These are phyloP conservation scores for Drepanosiphum platanoidis DNA, from an alignment of 2,888 invertebrate genomes.

Conservation along the genomic window DNA sequence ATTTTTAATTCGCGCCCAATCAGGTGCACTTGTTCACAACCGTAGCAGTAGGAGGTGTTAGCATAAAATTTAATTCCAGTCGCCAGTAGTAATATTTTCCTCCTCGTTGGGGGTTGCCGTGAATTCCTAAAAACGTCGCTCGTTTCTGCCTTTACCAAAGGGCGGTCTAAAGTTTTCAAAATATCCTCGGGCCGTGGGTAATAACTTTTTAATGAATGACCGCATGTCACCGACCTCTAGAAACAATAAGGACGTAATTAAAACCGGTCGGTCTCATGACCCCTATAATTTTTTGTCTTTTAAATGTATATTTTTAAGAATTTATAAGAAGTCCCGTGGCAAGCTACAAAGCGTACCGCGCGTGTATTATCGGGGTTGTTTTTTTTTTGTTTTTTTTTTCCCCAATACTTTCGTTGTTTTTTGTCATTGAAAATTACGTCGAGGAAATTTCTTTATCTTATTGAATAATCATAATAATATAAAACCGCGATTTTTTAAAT, in stretches of 20 bases:
- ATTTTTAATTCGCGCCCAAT: conserved; percentile 45
- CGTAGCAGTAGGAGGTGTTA: not conserved
- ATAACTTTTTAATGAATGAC: conserved; percentile 62
- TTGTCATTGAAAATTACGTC: too few species aligned
- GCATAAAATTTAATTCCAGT: conserved; percentile 43
- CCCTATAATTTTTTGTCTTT: not conserved
- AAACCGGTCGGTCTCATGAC: conserved; percentile 9
- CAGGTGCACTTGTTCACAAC: conserved; percentile 47
- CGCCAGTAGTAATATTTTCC: conserved; percentile 2
- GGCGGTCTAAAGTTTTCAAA: conserved; percentile 42
- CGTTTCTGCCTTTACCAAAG: not conserved
- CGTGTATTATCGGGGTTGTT: too few species aligned
- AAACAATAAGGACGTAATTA: conserved; percentile 54
- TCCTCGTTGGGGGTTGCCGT: not conserved
- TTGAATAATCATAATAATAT: too few species aligned
- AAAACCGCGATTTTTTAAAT: too few species aligned
- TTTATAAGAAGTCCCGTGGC: not conserved
- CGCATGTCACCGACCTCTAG: conserved; percentile 34
- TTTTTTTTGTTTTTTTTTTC: too few species aligned
- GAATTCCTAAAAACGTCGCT: conserved; percentile 47
- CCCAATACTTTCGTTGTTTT: too few species aligned
- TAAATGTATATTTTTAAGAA: conserved; percentile 8
- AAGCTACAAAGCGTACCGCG: too few species aligned
- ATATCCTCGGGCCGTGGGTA: not conserved
- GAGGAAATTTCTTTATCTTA: too few species aligned